Conservation (phyloP, 2,113 vertebrate species). For the Symphodus melops region DNA sequence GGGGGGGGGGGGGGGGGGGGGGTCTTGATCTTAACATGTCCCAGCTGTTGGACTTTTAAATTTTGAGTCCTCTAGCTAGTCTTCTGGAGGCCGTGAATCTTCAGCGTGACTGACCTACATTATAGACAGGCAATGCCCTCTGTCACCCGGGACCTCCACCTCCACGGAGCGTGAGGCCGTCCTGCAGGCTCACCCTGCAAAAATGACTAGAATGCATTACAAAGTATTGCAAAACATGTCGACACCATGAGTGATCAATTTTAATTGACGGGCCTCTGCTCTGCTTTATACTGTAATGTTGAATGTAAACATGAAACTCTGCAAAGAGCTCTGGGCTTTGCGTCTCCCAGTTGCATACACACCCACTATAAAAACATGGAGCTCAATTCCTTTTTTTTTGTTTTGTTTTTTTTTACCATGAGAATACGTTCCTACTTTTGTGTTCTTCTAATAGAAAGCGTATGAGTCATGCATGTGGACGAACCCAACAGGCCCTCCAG, state of each 20-base stretch:
- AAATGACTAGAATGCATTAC: conserved; percentile 37
- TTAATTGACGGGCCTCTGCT: conserved; percentile 38
- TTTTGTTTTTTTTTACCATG: conserved; percentile 37
- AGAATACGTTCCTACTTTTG: conserved; percentile 47
- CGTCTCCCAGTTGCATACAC: conserved; percentile 36
- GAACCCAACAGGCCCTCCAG: conserved; percentile 7
- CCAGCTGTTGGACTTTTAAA: conserved; percentile 57
- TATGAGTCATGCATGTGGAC: conserved; percentile 57
- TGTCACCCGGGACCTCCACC: conserved; percentile 40
- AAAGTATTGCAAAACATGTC: conserved; percentile 41
- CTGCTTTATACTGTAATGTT: conserved; percentile 31
- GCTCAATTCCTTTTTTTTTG: conserved; percentile 19
- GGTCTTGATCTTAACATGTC: conserved; percentile 54
- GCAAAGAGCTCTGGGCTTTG: conserved; percentile 37
- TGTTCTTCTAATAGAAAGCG: conserved; percentile 31
- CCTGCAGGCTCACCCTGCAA: not conserved
- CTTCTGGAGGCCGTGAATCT: conserved; percentile 65
- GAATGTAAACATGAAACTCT: conserved; percentile 31
- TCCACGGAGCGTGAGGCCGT: not conserved
- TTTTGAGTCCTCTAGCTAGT: conserved; percentile 2
- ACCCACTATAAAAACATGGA: conserved; percentile 56
- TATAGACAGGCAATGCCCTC: conserved; percentile 39
- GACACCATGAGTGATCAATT: conserved; percentile 36
- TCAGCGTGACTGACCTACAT: conserved; percentile 55
- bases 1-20: conserved; percentile 17